Base-by-base conservation (phyloP, 2,888 invertebrate species). In the Cephus pulcher region DNA sequence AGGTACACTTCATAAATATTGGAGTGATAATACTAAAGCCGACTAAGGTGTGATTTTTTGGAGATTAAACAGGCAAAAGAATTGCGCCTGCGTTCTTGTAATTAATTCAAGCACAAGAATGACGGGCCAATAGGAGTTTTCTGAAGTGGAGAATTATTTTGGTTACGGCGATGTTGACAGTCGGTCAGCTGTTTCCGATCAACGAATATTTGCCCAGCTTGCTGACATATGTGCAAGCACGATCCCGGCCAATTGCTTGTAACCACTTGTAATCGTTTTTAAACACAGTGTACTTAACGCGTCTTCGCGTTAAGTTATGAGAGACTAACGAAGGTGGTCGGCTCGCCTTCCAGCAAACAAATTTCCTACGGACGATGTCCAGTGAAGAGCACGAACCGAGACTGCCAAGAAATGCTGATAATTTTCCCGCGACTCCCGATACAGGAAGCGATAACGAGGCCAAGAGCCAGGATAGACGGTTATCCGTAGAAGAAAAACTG, bases 341-440 rank as follows among this genome's bases (percentile, higher is more conserved):
- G 71, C 35, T n/a, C 34, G 69, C 77, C 68, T 37, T 77, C 78
- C 74, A 30, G 56, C 56, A 9, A 56, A 56, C 2, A 56, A 56
- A 56, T 56, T 56, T 69, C 69, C 75, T 78, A 80, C 86, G 87
- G 90, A 91, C 89, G 86, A 90, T 89, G 91, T 88, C 86, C 83
- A 88, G 84, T 82, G 87, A 87, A 82, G 87, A 87, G 81, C 82
- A 80, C 82, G 88, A 88, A 78, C 80, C 81, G 77, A 86, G 79
- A 80, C 84, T 84, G 84, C 83, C 82, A 78, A 89, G 88, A 86
- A 88, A 90, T 91, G 90, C 84, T 85, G 90, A 91, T 88, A 87
- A 88, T 79, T 81, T 83, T 83, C 73, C 68, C 56, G 33, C 78
- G 70, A 68, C 35, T 75, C 68, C 35, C 30, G 75, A 78, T 78